Base-by-base conservation (phyloP, 2,113 vertebrate species). In the Hippocampus mohnikei region DNA sequence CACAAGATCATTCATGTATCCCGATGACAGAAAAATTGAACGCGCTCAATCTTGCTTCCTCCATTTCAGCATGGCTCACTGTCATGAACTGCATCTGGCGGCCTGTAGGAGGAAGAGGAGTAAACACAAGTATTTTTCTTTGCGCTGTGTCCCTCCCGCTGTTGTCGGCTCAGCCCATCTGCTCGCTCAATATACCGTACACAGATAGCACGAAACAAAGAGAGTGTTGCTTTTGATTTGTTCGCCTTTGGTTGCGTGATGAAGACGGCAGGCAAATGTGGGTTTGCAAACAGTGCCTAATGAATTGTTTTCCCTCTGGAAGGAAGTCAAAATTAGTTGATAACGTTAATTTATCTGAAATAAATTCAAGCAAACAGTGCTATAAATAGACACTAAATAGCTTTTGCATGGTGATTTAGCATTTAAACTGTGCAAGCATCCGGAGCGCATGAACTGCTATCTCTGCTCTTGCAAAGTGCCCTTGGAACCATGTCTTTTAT, bases 401-500 rank as follows among this genome's bases (percentile, higher is more conserved):
- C 33, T 8, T 60, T 4, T 81, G 74, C 62, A 53, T 83, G 75
- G 80, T 68, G 76, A 81, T 84, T 80, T 79, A 68, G 58, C 81
- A 66, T 84, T 89, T 88, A 80, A 73, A 74, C 76, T 68, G 80
- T 81, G 81, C 83, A 83, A 81, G 80, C 81, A 72, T 81, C 83
- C 81, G 75, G 69, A 50, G 66, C 71, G 33, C 29, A 16, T 52
- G 67, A 60, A 80, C 75, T 81, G 81, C 76, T 81, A 84, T 80
- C 71, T 79, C 81, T 68, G 76, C 85, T 78, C 73, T 70, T 84
- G 76, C 41, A 78, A 83, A 78, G 82, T 86, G 81, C 84, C 86
- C 85, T 85, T 89, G 84, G 84, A 85, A 84, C 79, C 79, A 77
- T 73, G 79, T 78, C 71, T 87, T 89, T 85, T 78, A 87, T 84